Evolutionary conservation across 2,888 invertebrate genomes (phyloP).

Genomic region (Stenchaetothrips biformis): DNA sequence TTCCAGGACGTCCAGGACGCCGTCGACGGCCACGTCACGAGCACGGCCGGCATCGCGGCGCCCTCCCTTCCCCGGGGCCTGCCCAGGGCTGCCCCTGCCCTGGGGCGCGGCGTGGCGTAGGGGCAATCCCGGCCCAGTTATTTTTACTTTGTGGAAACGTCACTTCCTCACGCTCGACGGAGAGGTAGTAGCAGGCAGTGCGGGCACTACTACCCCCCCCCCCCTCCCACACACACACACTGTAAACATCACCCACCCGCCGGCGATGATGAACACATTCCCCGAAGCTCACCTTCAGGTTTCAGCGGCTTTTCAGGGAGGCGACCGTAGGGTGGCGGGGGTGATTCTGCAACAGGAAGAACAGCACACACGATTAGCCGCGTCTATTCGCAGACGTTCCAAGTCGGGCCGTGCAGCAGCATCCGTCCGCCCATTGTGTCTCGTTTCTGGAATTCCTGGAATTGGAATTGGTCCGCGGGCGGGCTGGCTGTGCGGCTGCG

Average conservation of each 20-base stretch:
- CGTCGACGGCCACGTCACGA: neutral
- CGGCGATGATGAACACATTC: too few species aligned
- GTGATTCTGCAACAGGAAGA: neutral
- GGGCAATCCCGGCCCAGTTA: conserved; percentile 12
- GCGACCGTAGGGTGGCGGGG: conserved; percentile 16
- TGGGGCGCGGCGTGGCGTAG: neutral
- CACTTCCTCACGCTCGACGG: neutral
- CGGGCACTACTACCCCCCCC: neutral
- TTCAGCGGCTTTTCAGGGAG: conserved; percentile 3
- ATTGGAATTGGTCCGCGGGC: too few species aligned
- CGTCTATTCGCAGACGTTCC: neutral
- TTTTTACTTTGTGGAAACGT: conserved; percentile 21
- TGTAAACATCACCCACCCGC: too few species aligned
- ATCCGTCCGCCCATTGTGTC: too few species aligned
- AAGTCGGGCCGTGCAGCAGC: too few species aligned
- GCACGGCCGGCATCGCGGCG: neutral
- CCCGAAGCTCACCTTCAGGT: neutral
- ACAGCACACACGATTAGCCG: neutral
- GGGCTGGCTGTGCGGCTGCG: too few species aligned
- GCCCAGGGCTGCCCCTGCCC: neutral
- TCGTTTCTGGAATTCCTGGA: too few species aligned
- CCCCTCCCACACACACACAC: neutral
- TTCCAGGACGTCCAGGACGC: neutral
- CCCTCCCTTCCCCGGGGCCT: neutral
- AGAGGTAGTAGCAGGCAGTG: neutral